A percentile compares a stretch with the other conserved stretches of the same genome.
phyloP scores from a whole-genome alignment of 1,140 invertebrate genomes.

The Drosophila virilis region DNA sequence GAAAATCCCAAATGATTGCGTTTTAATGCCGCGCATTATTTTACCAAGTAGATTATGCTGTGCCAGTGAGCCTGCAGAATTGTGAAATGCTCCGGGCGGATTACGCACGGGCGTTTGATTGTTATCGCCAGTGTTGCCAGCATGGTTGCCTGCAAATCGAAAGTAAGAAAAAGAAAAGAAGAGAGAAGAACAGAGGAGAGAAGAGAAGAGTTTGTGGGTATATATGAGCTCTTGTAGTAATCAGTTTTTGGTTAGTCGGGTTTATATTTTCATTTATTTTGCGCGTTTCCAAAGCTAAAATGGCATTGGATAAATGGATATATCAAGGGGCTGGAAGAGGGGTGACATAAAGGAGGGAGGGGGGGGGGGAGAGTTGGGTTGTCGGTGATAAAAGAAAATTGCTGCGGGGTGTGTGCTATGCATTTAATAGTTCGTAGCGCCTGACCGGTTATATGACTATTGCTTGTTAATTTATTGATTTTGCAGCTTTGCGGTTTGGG shows the following conservation, averaged over 20 bases:
- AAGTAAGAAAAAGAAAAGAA: constrained; percentile 2
- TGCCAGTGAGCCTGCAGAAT: constrained; percentile 82
- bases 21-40: constrained; percentile 84
- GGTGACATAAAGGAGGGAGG: neutral
- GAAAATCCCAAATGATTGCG: constrained; percentile 84
- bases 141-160: constrained; percentile 68
- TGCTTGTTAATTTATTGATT: constrained; percentile 57
- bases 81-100: constrained; percentile 84
- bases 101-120: constrained; percentile 84
- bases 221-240: constrained; percentile 56
- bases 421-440: constrained; percentile 60
- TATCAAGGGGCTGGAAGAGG: neutral
- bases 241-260: constrained; percentile 79
- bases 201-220: neutral
- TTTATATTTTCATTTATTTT: constrained; percentile 81
- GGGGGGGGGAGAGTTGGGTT: neutral
- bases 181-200: neutral
- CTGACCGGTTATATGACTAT: neutral
- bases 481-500: constrained; percentile 21
- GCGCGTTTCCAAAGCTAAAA: constrained; percentile 60
- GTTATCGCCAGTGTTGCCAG: constrained; percentile 79
- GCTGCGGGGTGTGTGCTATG: constrained; percentile 48
- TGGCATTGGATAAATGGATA: constrained; percentile 50
- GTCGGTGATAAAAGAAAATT: constrained; percentile 61
- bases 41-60: constrained; percentile 84